phyloP scores from a whole-genome alignment of 2,113 vertebrate species.

The Stomatorhinus ivindoensis region DNA sequence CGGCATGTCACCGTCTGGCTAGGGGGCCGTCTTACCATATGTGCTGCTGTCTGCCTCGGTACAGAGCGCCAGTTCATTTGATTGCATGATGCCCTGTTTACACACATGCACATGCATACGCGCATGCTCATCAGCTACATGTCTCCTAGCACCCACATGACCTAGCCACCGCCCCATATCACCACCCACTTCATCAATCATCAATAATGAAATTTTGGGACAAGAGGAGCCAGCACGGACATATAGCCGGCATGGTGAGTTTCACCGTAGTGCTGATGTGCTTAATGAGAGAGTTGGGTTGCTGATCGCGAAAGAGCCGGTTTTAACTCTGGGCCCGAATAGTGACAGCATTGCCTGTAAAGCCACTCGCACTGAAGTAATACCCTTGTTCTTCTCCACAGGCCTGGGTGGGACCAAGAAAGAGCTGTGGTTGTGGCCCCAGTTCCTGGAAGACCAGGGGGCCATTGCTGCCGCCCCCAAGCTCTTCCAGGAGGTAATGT shows the following conservation, averaged over 20 bases:
- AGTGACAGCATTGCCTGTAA: not conserved
- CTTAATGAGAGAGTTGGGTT: not conserved
- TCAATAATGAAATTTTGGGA: constrained; percentile 5
- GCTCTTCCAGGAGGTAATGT: constrained; percentile 86
- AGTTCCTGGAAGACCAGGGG: constrained; percentile 85
- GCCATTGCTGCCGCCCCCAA: constrained; percentile 76
- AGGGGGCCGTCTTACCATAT: no score
- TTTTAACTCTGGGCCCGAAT: not conserved
- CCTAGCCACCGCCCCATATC: constrained; percentile 8
- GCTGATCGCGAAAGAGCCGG: not conserved
- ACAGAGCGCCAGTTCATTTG: not conserved
- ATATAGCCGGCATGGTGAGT: not conserved
- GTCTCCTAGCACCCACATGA: constrained; percentile 12
- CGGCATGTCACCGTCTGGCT: not conserved
- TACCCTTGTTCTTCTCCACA: constrained; percentile 37
- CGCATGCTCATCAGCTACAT: not conserved
- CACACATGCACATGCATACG: not conserved
- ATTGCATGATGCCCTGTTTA: constrained; percentile 1
- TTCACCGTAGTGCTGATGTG: not conserved
- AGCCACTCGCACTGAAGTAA: not conserved
- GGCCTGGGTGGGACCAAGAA: constrained; percentile 70
- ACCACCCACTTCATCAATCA: constrained; percentile 7
- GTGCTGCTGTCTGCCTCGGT: not conserved
- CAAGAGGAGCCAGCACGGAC: not conserved
- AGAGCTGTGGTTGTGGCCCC: constrained; percentile 84